Evolutionary conservation across 2,113 vertebrate species (phyloP), one percentile per base, ranked within the genome.

Genomic region (Uria aalge): DNA sequence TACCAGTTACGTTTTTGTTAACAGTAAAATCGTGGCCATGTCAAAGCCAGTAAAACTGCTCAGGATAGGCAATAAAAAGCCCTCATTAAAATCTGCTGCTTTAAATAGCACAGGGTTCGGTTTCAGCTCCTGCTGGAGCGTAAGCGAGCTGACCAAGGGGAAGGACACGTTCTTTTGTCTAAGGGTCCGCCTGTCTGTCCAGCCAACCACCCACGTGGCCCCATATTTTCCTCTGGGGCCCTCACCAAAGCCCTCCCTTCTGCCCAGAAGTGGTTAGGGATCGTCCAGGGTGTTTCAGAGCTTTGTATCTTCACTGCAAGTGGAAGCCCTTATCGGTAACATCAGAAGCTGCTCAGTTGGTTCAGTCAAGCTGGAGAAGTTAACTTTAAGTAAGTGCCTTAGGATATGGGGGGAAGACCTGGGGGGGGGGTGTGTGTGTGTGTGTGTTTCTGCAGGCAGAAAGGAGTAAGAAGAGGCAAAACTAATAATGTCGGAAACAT

Each of bases 401-500:
- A 30, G n/a, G 45, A 0, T 69, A 52, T 2, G 7, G 52, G 5
- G 11, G 11, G 12, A 29, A 38, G 59, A 38, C 7, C n/a, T n/a
- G 4, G 27, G 59, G 11, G 71, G 52, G 2, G 9, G 36, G n/a
- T n/a, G n/a, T n/a, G n/a, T n/a, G n/a, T n/a, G n/a, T n/a, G n/a
- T n/a, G n/a, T n/a, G n/a, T 36, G 36, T 7, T 7, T 27, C 45
- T 18, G 21, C 8, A 34, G 64, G 14, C 19, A 29, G 10, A 40
- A 22, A 43, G 32, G 48, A 50, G 3, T 9, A 50, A n/a, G 23
- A 18, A 15, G 27, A 72, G 24, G 15, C n/a, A 21, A 11, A 82
- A 32, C 24, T 26, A 11, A 6, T 8, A 4, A 27, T 1, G 7
- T 3, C 38, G 40, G 63, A 53, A 41, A 15, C 8, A 3, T 1